Evolutionary conservation across 1,140 invertebrate species (phyloP).

Genomic region (Sycobia sp.): DNA sequence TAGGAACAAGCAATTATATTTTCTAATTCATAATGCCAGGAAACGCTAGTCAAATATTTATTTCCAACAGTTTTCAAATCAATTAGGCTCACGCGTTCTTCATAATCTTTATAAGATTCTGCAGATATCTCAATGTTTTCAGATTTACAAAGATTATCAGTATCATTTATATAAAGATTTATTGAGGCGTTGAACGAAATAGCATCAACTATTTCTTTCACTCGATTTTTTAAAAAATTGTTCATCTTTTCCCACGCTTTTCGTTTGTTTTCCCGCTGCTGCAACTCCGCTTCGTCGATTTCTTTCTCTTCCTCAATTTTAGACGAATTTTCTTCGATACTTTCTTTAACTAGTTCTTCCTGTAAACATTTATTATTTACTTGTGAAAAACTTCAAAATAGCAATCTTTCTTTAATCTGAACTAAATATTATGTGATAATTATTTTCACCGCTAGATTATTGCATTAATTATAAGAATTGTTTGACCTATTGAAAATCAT

Average conservation of each 20-base stretch:
- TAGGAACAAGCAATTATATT: conserved; percentile 71
- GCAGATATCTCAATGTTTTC: neutral
- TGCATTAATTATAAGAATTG: no score
- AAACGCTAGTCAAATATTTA: conserved; percentile 66
- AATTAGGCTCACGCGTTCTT: conserved; percentile 62
- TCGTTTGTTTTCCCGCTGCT: neutral
- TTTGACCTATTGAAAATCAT: no score
- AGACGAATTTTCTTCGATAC: neutral
- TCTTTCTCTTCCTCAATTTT: conserved; percentile 20
- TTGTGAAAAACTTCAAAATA: neutral
- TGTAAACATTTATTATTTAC: neutral
- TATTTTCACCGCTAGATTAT: no score
- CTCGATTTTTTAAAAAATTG: conserved; percentile 36
- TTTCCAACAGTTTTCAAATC: conserved; percentile 63
- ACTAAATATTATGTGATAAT: no score
- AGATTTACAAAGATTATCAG: conserved; percentile 54
- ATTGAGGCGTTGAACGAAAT: conserved; percentile 65
- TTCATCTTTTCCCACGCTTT: conserved; percentile 4
- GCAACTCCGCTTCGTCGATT: conserved; percentile 11
- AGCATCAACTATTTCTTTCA: conserved; percentile 46
- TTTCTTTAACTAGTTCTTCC: conserved; percentile 21
- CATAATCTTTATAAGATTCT: conserved; percentile 45
- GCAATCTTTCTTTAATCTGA: no score
- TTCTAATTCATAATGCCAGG: conserved; percentile 69
- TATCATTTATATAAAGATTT: conserved; percentile 70